Conservation (phyloP, 2,888 invertebrate genomes). For the Cactoblastis cactorum region DNA sequence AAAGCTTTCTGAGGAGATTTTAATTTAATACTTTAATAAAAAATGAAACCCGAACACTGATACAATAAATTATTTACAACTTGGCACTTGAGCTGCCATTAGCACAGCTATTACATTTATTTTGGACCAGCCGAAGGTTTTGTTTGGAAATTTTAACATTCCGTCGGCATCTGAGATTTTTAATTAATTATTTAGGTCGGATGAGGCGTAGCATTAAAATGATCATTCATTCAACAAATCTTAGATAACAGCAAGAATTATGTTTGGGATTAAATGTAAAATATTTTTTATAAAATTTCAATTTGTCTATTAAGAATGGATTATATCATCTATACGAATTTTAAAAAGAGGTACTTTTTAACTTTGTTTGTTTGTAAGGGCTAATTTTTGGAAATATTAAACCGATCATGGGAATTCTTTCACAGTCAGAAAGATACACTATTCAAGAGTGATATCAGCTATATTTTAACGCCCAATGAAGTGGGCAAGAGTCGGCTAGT, state of each 20-base stretch:
- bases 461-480: no score
- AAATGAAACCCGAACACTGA: conserved; percentile 40
- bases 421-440: no score
- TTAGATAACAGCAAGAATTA: conserved; percentile 6
- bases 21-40: conserved; percentile 48
- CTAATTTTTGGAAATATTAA: no score
- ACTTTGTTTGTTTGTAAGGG: no score
- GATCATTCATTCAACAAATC: conserved; percentile 1
- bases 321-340: no score
- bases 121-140: conserved; percentile 30
- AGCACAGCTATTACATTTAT: conserved; percentile 46
- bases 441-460: no score
- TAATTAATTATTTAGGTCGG: conserved; percentile 9
- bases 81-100: conserved; percentile 46
- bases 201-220: conserved; percentile 2
- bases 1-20: conserved; percentile 29
- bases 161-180: conserved; percentile 6
- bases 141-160: conserved; percentile 21
- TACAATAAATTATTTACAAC: conserved; percentile 51
- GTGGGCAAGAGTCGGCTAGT: no score
- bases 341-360: no score
- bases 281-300: not conserved
- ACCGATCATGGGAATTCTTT: no score
- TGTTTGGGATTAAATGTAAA: not conserved
- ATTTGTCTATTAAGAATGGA: not conserved